A percentile compares a stretch with the other conserved stretches of the same genome.
Evolutionary conservation across 2,113 vertebrate genomes (phyloP).

Genomic region (Petroica traversi): DNA sequence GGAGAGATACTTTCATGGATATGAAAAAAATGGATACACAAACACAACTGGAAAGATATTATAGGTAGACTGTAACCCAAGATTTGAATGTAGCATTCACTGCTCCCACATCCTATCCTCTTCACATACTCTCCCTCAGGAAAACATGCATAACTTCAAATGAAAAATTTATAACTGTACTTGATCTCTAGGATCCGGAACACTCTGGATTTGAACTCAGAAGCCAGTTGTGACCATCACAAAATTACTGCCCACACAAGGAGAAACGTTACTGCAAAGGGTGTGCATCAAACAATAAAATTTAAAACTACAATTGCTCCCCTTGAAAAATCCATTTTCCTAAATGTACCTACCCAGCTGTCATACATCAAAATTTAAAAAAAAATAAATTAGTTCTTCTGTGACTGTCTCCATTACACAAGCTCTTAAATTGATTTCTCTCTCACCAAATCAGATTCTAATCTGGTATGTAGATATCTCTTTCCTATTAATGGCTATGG

Average conservation of each 20-base stretch:
- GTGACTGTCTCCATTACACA: background rate
- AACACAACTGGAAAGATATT: background rate
- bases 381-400: background rate
- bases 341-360: background rate
- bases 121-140: background rate
- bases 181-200: background rate
- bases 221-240: background rate
- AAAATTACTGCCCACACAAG: background rate
- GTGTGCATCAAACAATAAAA: background rate
- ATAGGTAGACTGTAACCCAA: conserved; percentile 1
- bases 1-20: background rate
- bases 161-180: background rate
- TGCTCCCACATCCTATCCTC: background rate
- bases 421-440: background rate
- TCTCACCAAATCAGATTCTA: background rate
- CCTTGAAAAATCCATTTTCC: background rate
- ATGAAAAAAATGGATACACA: background rate
- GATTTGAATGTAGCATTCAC: conserved; percentile 20
- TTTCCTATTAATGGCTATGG: background rate
- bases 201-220: background rate
- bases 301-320: background rate
- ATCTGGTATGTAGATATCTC: background rate
- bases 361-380: background rate
- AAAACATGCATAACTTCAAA: background rate
- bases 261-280: background rate